Evolutionary conservation across 2,797 vertebrate species (phyloP).

Genomic region (Ateles fusciceps): DNA sequence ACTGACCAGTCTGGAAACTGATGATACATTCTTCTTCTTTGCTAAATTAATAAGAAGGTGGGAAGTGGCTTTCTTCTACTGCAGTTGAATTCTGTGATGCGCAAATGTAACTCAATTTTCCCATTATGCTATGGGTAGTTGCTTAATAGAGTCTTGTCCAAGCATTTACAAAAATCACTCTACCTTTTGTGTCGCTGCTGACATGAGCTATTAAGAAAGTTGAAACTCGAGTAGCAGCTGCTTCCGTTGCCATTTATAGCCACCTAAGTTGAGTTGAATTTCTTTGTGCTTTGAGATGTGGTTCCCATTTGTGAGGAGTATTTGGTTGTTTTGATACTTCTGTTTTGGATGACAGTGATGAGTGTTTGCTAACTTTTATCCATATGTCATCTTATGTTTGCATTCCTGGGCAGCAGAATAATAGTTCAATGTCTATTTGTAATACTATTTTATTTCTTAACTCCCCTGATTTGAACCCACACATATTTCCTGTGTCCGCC

Average conservation of each 20-base stretch:
- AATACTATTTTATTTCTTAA: not conserved
- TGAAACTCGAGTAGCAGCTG: not conserved
- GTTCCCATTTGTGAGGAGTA: not conserved
- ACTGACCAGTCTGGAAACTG: not conserved
- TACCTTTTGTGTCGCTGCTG: not conserved
- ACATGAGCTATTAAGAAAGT: not conserved
- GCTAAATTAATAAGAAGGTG: not conserved
- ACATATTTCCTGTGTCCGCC: not conserved
- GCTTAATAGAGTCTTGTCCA: constrained; percentile 1
- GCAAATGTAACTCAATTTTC: not conserved
- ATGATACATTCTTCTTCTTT: not conserved
- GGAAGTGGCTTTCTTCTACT: not conserved
- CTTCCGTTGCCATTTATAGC: not conserved
- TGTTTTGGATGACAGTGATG: not conserved
- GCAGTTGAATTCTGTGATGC: not conserved
- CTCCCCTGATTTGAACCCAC: not conserved
- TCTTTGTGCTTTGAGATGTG: not conserved
- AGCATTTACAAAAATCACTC: not conserved
- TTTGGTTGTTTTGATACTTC: constrained; percentile 7
- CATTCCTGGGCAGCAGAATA: not conserved
- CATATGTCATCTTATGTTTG: not conserved
- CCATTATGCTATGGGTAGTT: not conserved
- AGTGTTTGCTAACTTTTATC: not conserved
- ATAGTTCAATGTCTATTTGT: not conserved
- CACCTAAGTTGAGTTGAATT: not conserved